Base-by-base conservation (phyloP, 1,140 invertebrate species). In the Hylaeus anthracinus region DNA sequence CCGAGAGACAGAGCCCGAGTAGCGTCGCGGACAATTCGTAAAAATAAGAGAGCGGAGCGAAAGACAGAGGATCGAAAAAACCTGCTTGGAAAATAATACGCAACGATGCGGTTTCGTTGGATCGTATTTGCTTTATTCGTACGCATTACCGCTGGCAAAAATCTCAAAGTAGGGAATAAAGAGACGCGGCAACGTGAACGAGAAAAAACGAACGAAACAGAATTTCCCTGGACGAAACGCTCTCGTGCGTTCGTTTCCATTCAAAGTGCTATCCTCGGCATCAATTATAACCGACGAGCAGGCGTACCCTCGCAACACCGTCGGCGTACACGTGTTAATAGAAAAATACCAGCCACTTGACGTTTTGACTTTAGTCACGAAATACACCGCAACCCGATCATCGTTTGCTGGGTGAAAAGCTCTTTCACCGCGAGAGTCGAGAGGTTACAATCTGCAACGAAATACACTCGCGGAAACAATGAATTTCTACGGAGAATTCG, bases 231-330 rank as follows among this genome's bases (percentile, higher is more conserved):
- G n/a, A n/a, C 37, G n/a, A 70, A 82, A 72, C n/a, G 60, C 64
- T 72, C 15, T 75, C 60, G 77, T 71, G 58, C 26, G 61, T 83
- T 51, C 63, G 79, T 81, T 76, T 72, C 58, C 58, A 80, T 76
- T 45, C 60, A 60, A 75, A 83, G 56, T 14, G 39, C 61, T 45
- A 75, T 74, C 51, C 77, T 58, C 63, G 72, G 67, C 81, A 72
- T 76, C 84, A 83, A 85, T 85, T 77, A 80, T 67, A 72, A 63
- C 55, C n/a, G 56, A 61, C 80, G 39, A 79, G 63, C 56, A 48
- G 55, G 74, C 26, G 74, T 66, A 75, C 61, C 55, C 43, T 26
- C 45, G 26, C 48, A 10, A 53, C 51, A 15, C 43, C 5, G 66
- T 26, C 48, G 39, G 65, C 77, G 78, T 9, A 14, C 64, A n/a